Evolutionary conservation across 2,113 vertebrate genomes (phyloP), one percentile per base, ranked within the genome.

Genomic region (Macrotis lagotis): DNA sequence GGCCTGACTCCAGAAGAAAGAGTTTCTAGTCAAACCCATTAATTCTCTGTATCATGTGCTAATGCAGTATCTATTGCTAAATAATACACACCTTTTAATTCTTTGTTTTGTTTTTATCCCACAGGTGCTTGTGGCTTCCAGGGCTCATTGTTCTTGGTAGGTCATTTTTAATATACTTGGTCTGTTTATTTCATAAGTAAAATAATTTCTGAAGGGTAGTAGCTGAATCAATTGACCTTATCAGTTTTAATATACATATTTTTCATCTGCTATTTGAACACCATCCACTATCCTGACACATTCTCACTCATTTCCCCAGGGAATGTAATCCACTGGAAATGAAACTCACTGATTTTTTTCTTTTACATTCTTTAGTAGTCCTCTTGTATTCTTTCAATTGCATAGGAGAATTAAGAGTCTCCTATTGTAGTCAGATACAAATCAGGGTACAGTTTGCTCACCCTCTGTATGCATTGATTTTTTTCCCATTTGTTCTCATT

Each of bases 101-200:
- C 25, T 88, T 44, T 96, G 59, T 90, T 89, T 95, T 97, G 44
- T 97, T 95, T 96, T 93, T 95, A 7, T 94, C 92, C 94, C 88
- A 10, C 97, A 99, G 99, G 99, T 99, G 98, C 98, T 93, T 99
- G 99, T 98, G 55, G 98, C 98, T 98, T 98, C 97, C 98, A 98
- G 25, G 99, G 99, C 94, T 98, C 98, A 26, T 96, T 98, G 59
- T 96, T 99, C 95, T 98, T 98, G 99, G 99, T 99, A 99, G 96
- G 99, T 99, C 91, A 94, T 93, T 93, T 90, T 96, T 95, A 48
- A 96, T 94, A 52, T 96, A 91, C 93, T 96, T 92, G 28, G 8
- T 55, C 92, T 95, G 44, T 91, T 95, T 97, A 37, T 96, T 96
- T 94, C 92, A 16, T 91, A 48, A 97, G 91, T 89, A 51, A 90